Base-by-base conservation (phyloP, 2,113 vertebrate genomes). In the Eudyptes chrysolophus region DNA sequence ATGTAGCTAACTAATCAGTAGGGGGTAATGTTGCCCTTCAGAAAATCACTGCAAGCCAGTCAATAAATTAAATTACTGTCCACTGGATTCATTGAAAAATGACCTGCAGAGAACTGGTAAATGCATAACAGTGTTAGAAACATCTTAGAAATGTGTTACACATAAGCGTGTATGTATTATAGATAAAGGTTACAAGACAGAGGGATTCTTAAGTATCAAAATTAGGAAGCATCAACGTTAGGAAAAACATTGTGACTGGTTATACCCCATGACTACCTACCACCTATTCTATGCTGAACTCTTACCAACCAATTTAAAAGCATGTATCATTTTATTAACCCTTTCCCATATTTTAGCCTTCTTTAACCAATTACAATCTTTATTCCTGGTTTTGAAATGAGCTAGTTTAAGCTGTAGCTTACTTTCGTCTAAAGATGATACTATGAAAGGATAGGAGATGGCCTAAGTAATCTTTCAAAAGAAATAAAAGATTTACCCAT, bases 401-500 rank as follows among this genome's bases (percentile, higher is more conserved):
- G 10, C 24, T 79, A 26, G 15, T 49, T 92, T 49, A 85, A 46
- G 27, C 19, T 85, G 21, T 38, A 55, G 10, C 16, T 65, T 66
- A 24, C n/a, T 66, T 85, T 87, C 44, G 8, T 34, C 58, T 61
- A 19, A 91, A 46, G 22, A 57, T 7, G 25, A 42, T 29, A 24
- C 3, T 52, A 21, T 6, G 19, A 70, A 79, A 91, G n/a, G 10
- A 87, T 20, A 87, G 57, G 25, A 90, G 40, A 62, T 26, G 4
- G 32, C 16, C 18, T 40, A 60, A 66, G 10, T 40, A 93, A 38
- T 40, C 8, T 46, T 44, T 74, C 21, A 49, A 84, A 92, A 74
- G 10, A 38, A 84, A 65, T 10, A 58, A 51, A 76, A 74, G 4
- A 65, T 60, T 95, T 97, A 98, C 97, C 94, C 18, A 18, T 96